Conservation (phyloP, 2,797 vertebrate genomes). For the Ambastaia sidthimunki region DNA sequence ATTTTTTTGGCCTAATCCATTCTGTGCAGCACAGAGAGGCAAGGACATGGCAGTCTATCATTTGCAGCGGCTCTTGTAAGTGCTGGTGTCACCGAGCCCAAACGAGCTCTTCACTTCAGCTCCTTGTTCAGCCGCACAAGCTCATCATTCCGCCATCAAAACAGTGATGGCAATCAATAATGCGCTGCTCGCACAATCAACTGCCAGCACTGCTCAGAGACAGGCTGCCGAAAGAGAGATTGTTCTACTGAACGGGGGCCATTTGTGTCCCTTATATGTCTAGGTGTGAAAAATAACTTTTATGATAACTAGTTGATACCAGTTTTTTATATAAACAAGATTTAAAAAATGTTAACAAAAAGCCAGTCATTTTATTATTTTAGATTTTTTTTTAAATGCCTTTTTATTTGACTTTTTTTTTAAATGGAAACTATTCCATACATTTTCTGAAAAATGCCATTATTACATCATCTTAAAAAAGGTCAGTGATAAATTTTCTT, state of each 20-base stretch:
- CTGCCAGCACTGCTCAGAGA: slow-evolving; percentile 47
- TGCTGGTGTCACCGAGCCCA: slow-evolving; percentile 43
- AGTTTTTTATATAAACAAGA: too few relatives aligned
- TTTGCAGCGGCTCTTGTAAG: slow-evolving; percentile 32
- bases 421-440: neutral
- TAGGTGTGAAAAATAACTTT: neutral
- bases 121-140: slow-evolving; percentile 37
- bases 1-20: slow-evolving; percentile 37
- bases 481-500: neutral
- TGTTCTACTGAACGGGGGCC: neutral
- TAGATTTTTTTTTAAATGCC: too few relatives aligned
- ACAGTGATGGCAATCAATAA: slow-evolving; percentile 48
- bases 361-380: too few relatives aligned
- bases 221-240: neutral
- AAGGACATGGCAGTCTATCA: slow-evolving; percentile 42
- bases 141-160: slow-evolving; percentile 50
- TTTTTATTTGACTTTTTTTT: too few relatives aligned
- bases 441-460: neutral
- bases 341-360: too few relatives aligned
- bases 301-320: too few relatives aligned
- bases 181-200: slow-evolving; percentile 42
- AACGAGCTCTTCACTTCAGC: slow-evolving; percentile 44
- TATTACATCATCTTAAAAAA: neutral
- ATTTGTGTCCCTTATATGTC: slow-evolving; percentile 3
- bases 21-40: slow-evolving; percentile 36